Evolutionary conservation across 1,140 invertebrate species (phyloP).

Genomic region (Drosophila carrolli): DNA sequence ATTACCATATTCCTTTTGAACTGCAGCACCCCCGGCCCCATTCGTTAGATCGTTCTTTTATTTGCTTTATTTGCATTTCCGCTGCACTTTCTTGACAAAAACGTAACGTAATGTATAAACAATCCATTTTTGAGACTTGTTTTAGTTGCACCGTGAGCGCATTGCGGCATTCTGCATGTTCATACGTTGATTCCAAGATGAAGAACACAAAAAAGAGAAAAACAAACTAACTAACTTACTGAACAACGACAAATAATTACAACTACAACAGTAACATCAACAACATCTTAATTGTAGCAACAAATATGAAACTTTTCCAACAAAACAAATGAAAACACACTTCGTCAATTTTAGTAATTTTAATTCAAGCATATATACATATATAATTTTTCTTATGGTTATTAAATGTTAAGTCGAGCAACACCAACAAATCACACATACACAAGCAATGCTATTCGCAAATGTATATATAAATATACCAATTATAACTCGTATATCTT

Average conservation of each 20-base stretch:
- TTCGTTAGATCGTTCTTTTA: constrained; percentile 71
- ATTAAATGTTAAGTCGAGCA: constrained; percentile 67
- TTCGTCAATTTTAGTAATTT: constrained; percentile 84
- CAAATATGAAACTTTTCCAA: constrained; percentile 55
- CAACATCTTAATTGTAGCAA: constrained; percentile 51
- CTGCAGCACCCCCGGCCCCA: constrained; percentile 13
- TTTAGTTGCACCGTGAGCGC: constrained; percentile 51
- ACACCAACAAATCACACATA: constrained; percentile 50
- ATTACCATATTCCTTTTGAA: not conserved
- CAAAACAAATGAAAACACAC: constrained; percentile 73
- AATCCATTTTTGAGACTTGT: constrained; percentile 49
- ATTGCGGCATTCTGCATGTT: constrained; percentile 70
- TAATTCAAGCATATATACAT: constrained; percentile 74
- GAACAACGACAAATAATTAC: constrained; percentile 47
- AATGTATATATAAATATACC: constrained; percentile 47
- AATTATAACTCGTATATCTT: constrained; percentile 24
- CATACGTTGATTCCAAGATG: constrained; percentile 62
- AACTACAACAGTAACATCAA: constrained; percentile 56
- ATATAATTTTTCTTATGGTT: constrained; percentile 70
- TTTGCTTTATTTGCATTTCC: constrained; percentile 80
- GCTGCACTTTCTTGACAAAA: constrained; percentile 72
- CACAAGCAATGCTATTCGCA: constrained; percentile 33
- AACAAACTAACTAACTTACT: constrained; percentile 34
- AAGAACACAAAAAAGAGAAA: constrained; percentile 21
- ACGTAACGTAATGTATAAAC: constrained; percentile 44